These are phyloP conservation scores for Hyposmocoma kahamanoa DNA, from an alignment of 1,140 invertebrate genomes.

Conservation along the genomic window DNA sequence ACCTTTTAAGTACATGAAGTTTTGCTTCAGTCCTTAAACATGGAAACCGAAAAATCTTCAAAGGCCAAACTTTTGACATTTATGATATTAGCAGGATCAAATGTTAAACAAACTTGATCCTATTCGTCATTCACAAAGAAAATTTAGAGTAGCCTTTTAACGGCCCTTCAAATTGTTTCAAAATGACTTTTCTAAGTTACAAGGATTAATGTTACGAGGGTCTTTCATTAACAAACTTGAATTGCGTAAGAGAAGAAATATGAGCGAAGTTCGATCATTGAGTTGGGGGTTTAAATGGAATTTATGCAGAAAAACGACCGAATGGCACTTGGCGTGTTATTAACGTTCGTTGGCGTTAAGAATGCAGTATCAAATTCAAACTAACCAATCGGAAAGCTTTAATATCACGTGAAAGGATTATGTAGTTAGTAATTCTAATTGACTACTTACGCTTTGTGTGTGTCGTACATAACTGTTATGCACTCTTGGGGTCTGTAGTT, in stretches of 20 bases:
- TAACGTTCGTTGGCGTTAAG: too few relatives aligned
- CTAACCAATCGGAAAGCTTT: too few relatives aligned
- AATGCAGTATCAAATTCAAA: too few relatives aligned
- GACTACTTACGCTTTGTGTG: too few relatives aligned
- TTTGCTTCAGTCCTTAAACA: too few relatives aligned
- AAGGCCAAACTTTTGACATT: background rate
- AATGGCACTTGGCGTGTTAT: background rate
- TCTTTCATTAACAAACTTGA: constrained; percentile 60
- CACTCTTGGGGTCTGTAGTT: too few relatives aligned
- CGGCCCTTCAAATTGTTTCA: constrained; percentile 42
- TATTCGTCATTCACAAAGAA: constrained; percentile 16
- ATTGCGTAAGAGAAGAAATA: constrained; percentile 59
- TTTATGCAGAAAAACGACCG: constrained; percentile 36
- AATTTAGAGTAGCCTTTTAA: constrained; percentile 16
- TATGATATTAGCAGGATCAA: background rate
- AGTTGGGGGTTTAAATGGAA: constrained; percentile 35
- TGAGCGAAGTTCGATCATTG: constrained; percentile 61
- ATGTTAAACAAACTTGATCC: constrained; percentile 3
- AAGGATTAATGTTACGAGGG: constrained; percentile 58
- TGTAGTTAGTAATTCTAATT: too few relatives aligned
- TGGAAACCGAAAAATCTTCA: too few relatives aligned
- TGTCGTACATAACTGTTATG: too few relatives aligned
- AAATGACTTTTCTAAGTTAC: constrained; percentile 54
- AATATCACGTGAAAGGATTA: too few relatives aligned
- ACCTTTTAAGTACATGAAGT: too few relatives aligned